These are phyloP conservation scores for Naja naja DNA, from an alignment of 2,113 vertebrate genomes.

Conservation along the genomic window DNA sequence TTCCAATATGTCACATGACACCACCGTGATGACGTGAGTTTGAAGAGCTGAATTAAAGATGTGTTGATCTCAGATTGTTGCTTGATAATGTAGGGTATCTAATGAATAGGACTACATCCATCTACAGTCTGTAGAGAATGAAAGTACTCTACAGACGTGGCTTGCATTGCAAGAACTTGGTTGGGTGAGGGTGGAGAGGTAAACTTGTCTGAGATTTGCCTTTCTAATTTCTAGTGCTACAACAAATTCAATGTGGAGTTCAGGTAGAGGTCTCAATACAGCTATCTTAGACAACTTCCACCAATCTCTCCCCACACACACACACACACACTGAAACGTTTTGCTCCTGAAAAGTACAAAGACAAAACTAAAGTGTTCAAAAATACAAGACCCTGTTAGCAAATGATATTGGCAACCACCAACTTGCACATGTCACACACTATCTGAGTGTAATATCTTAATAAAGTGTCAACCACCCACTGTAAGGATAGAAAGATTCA, in stretches of 20 bases:
- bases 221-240: neutral
- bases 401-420: neutral
- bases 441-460: neutral
- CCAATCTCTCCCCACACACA: too few relatives aligned
- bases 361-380: neutral
- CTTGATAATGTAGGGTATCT: neutral
- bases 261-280: too few relatives aligned
- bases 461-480: neutral
- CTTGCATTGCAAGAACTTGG: neutral
- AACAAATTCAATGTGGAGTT: neutral
- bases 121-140: neutral
- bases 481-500: neutral
- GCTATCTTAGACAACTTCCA: too few relatives aligned
- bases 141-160: neutral
- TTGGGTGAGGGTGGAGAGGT: neutral
- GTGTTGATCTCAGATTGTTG: neutral
- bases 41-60: neutral
- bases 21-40: too few relatives aligned
- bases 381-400: neutral
- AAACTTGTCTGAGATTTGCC: neutral
- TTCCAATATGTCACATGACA: too few relatives aligned
- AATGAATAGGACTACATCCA: neutral
- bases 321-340: neutral
- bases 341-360: neutral
- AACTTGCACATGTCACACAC: neutral